Evolutionary conservation across 2,113 vertebrate species (phyloP).

Genomic region (Callopanchax toddi): DNA sequence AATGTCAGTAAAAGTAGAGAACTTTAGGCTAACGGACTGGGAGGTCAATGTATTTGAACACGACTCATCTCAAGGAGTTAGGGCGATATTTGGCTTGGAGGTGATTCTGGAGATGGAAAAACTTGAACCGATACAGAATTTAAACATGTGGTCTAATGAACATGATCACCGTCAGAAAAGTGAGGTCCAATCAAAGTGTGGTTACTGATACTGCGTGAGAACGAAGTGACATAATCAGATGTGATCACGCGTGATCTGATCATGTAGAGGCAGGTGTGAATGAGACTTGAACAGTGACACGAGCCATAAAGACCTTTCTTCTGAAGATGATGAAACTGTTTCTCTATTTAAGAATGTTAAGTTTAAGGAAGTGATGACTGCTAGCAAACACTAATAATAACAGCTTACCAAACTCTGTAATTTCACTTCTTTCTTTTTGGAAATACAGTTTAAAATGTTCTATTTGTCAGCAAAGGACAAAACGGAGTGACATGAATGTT

Average conservation of each 20-base stretch:
- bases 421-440: constrained; percentile 81
- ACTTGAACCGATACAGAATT: no score
- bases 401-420: constrained; percentile 78
- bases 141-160: no score
- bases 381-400: constrained; percentile 74
- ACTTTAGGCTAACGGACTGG: no score
- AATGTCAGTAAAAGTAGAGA: no score
- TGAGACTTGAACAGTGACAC: neutral
- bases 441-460: constrained; percentile 69
- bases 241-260: neutral
- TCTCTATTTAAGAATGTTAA: constrained; percentile 43
- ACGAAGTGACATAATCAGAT: neutral
- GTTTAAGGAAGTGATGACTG: constrained; percentile 78
- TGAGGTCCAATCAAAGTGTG: no score
- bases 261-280: neutral
- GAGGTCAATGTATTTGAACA: no score
- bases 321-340: constrained; percentile 56
- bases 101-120: no score
- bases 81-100: no score
- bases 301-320: constrained; percentile 16
- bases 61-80: no score
- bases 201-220: neutral
- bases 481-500: constrained; percentile 14
- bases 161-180: no score
- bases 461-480: constrained; percentile 59